Evolutionary conservation across 2,113 vertebrate genomes (phyloP).

Genomic region (Oncorhynchus mykiss): DNA sequence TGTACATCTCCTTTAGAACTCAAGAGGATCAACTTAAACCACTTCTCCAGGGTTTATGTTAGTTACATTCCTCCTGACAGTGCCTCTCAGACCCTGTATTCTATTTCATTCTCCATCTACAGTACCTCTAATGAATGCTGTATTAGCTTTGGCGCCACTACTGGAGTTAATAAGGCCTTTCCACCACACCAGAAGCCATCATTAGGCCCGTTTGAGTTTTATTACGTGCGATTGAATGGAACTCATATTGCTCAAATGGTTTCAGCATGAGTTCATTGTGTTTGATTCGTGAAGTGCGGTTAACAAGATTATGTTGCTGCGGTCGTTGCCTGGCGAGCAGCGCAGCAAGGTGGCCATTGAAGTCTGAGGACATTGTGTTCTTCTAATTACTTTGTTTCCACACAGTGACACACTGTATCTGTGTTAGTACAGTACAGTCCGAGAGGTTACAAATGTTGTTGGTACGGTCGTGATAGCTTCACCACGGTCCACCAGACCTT

Average conservation of each 20-base stretch:
- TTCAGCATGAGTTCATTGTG: slow-evolving; percentile 51
- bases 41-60: slow-evolving; percentile 9
- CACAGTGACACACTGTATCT: background rate
- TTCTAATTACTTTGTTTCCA: background rate
- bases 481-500: too few species aligned
- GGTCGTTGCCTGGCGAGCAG: background rate
- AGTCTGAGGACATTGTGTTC: background rate
- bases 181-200: slow-evolving; percentile 7
- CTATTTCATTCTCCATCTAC: slow-evolving; percentile 42
- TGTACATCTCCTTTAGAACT: slow-evolving; percentile 20
- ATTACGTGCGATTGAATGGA: slow-evolving; percentile 44
- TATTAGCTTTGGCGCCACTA: slow-evolving; percentile 51
- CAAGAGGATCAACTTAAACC: background rate
- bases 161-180: slow-evolving; percentile 46
- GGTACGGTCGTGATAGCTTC: too few species aligned
- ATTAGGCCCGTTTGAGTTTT: slow-evolving; percentile 28
- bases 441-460: too few species aligned
- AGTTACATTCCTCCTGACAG: slow-evolving; percentile 3
- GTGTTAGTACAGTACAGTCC: too few species aligned
- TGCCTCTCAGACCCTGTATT: slow-evolving; percentile 36
- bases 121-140: slow-evolving; percentile 42
- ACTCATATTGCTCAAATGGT: slow-evolving; percentile 39
- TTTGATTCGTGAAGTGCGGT: slow-evolving; percentile 52
- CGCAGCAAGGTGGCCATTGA: background rate
- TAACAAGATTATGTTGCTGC: slow-evolving; percentile 45